Conservation (phyloP, 1,140 invertebrate genomes). For the Danaus melanippus region DNA sequence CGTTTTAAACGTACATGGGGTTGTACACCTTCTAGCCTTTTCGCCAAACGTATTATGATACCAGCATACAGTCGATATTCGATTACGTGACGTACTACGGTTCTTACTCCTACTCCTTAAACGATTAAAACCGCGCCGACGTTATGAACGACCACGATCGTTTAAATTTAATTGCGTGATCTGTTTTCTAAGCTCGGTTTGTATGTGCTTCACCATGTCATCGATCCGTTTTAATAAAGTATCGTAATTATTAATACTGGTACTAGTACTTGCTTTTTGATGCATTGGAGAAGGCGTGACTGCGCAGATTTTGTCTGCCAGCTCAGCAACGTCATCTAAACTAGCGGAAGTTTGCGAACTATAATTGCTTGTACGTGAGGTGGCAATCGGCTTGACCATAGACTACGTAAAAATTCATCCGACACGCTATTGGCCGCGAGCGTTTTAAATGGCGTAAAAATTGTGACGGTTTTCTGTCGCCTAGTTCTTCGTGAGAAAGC, state of each 20-base stretch:
- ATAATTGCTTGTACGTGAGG: conserved; percentile 13
- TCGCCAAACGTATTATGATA: conserved; percentile 16
- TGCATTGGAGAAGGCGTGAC: not conserved
- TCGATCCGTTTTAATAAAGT: conserved; percentile 4
- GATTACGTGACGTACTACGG: not conserved
- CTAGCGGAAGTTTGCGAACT: conserved; percentile 8
- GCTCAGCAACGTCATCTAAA: conserved; percentile 11
- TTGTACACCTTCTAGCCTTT: conserved; percentile 9
- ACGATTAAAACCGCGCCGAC: not conserved
- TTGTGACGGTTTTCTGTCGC: conserved; percentile 13
- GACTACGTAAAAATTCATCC: conserved; percentile 4
- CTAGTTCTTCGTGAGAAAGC: conserved; percentile 11
- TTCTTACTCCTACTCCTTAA: too few relatives aligned
- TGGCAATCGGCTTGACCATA: conserved; percentile 12
- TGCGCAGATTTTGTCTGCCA: conserved; percentile 14
- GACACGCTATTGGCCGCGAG: conserved; percentile 2
- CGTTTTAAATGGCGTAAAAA: conserved; percentile 9
- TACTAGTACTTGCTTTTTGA: conserved; percentile 9
- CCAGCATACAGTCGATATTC: conserved; percentile 11
- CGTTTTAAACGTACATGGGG: conserved; percentile 11
- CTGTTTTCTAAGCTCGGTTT: conserved; percentile 5
- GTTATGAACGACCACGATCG: conserved; percentile 1
- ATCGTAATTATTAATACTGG: not conserved
- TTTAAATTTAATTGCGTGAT: not conserved
- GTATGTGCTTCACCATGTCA: conserved; percentile 3